These are phyloP conservation scores for Cepaea hortensis DNA, from an alignment of 2,888 invertebrate genomes.

Conservation along the genomic window DNA sequence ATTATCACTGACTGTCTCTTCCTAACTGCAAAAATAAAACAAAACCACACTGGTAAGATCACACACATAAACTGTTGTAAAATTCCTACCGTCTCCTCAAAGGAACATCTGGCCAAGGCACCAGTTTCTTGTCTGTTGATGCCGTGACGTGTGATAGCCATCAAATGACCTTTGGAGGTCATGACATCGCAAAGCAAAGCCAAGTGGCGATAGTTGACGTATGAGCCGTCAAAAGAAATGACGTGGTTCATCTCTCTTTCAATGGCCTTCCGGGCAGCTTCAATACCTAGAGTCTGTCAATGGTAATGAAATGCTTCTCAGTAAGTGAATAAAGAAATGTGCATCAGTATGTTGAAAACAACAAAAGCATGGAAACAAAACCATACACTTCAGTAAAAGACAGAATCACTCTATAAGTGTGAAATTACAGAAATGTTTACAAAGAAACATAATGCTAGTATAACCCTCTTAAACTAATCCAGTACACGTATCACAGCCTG, in stretches of 20 bases:
- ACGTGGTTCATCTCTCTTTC: slow-evolving; percentile 99
- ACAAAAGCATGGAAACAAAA: no score
- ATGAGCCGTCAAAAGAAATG: slow-evolving; percentile 98
- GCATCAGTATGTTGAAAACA: not conserved
- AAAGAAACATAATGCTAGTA: no score
- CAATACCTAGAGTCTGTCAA: slow-evolving; percentile 90
- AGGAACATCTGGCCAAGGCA: slow-evolving; percentile 99
- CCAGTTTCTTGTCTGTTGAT: slow-evolving; percentile 98
- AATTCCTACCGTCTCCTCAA: slow-evolving; percentile 94
- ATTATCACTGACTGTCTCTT: no score
- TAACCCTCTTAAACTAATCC: no score
- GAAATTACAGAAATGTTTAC: no score
- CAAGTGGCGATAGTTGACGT: slow-evolving; percentile 99
- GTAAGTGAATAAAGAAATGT: not conserved
- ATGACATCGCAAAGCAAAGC: slow-evolving; percentile 99
- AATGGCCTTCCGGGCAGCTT: slow-evolving; percentile 98
- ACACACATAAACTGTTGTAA: no score
- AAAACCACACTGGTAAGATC: no score
- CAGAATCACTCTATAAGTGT: no score
- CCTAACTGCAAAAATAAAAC: no score
- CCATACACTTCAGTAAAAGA: no score
- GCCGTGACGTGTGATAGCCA: slow-evolving; percentile 99
- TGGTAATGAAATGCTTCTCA: not conserved
- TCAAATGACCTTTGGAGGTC: slow-evolving; percentile 99
- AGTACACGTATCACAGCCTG: no score